phyloP scores from a whole-genome alignment of 2,113 vertebrate species.

The Elephas maximus region DNA sequence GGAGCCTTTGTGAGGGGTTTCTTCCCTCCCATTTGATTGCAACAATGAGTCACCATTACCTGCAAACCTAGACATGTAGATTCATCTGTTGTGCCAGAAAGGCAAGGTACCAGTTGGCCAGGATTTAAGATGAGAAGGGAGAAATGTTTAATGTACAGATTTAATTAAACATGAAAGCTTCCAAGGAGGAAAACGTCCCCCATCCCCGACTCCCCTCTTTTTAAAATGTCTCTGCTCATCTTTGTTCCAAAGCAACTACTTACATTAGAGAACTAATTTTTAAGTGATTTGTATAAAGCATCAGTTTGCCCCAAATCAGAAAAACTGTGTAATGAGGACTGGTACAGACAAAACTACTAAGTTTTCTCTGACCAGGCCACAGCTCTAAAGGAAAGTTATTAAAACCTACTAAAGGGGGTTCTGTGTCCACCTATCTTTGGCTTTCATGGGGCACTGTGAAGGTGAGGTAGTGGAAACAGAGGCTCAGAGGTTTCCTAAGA shows the following conservation, averaged over 20 bases:
- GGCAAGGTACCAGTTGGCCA: slow-evolving; percentile 56
- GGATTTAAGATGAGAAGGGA: slow-evolving; percentile 66
- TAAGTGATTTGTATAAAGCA: background rate
- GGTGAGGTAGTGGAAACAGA: slow-evolving; percentile 40
- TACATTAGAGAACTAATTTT: slow-evolving; percentile 27
- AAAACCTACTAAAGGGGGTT: background rate
- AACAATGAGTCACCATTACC: slow-evolving; percentile 77
- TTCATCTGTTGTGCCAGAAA: slow-evolving; percentile 55
- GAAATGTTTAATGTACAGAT: slow-evolving; percentile 75
- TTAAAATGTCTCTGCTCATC: background rate
- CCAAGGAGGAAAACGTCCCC: slow-evolving; percentile 48
- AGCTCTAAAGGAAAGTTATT: background rate
- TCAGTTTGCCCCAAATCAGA: slow-evolving; percentile 46
- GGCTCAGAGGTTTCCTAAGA: background rate
- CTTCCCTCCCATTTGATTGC: slow-evolving; percentile 26
- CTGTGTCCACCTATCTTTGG: background rate
- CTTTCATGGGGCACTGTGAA: background rate
- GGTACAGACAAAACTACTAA: background rate
- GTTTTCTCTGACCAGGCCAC: background rate
- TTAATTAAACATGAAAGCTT: slow-evolving; percentile 80
- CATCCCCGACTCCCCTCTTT: background rate
- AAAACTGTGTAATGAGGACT: background rate
- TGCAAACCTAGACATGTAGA: slow-evolving; percentile 80
- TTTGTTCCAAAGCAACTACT: background rate
- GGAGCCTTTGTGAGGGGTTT: slow-evolving; percentile 10